Conservation (phyloP, 2,113 vertebrate species). For the Verasper variegatus region DNA sequence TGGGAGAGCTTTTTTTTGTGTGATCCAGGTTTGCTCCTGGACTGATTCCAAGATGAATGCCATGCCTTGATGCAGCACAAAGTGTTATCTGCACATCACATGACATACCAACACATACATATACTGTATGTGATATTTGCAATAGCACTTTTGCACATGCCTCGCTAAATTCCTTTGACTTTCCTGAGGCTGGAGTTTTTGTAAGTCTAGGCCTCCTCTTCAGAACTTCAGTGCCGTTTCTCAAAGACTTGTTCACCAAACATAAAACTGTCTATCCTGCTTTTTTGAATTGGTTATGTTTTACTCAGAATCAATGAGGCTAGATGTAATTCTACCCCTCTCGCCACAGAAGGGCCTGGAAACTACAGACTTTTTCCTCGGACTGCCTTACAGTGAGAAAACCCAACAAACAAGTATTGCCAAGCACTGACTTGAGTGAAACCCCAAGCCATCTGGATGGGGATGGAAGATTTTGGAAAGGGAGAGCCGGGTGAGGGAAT, state of each 20-base stretch:
- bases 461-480: constrained; percentile 55
- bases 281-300: constrained; percentile 53
- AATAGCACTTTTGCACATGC: background rate
- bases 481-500: constrained; percentile 61
- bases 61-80: constrained; percentile 2
- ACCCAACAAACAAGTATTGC: constrained; percentile 69
- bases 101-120: constrained; percentile 8
- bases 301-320: constrained; percentile 44
- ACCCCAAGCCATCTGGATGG: constrained; percentile 69
- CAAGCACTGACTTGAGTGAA: constrained; percentile 68
- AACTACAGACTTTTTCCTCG: constrained; percentile 55
- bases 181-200: constrained; percentile 5
- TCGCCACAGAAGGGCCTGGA: constrained; percentile 62
- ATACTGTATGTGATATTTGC: background rate
- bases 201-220: background rate
- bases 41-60: constrained; percentile 19
- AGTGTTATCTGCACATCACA: constrained; percentile 11
- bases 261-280: background rate
- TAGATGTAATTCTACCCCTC: constrained; percentile 45
- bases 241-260: constrained; percentile 24
- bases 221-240: background rate
- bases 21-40: constrained; percentile 17
- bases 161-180: background rate
- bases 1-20: constrained; percentile 9
- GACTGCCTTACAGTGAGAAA: constrained; percentile 62